Evolutionary conservation across 2,113 vertebrate species (phyloP).

Genomic region (Elaphurus davidianus): DNA sequence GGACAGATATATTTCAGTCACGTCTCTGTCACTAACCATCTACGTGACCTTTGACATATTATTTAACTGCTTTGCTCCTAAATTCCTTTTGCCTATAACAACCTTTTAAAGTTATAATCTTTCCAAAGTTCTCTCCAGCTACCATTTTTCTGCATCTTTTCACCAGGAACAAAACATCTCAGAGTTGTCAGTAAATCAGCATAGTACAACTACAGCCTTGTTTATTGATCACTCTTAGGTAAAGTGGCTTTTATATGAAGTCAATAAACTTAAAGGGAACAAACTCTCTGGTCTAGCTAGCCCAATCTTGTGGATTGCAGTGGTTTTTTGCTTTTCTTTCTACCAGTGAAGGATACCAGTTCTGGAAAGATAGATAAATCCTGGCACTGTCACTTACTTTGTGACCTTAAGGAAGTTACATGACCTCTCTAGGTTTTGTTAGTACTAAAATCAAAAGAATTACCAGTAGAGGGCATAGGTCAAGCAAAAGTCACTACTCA

Average conservation of each 20-base stretch:
- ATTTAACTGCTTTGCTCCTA: background rate
- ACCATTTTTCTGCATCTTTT: slow-evolving; percentile 18
- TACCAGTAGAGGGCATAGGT: background rate
- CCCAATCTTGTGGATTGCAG: background rate
- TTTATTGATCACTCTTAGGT: slow-evolving; percentile 57
- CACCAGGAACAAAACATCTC: slow-evolving; percentile 20
- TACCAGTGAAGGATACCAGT: background rate
- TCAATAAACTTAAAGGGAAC: slow-evolving; percentile 45
- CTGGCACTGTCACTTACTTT: background rate
- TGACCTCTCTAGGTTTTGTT: background rate
- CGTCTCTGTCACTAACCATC: background rate
- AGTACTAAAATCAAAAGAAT: background rate
- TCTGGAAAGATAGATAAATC: background rate
- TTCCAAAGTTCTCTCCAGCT: background rate
- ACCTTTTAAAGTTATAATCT: background rate
- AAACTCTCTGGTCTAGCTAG: background rate
- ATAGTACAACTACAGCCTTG: slow-evolving; percentile 35
- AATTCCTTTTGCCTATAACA: background rate
- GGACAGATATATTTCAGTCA: background rate
- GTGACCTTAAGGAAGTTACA: background rate
- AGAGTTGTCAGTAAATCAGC: slow-evolving; percentile 57
- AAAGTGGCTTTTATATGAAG: slow-evolving; percentile 67
- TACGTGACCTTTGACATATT: background rate
- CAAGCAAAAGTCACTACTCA: background rate
- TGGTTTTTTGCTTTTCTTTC: background rate